Conservation (phyloP, 1,140 invertebrate genomes). For the Pectinophora gossypiella region DNA sequence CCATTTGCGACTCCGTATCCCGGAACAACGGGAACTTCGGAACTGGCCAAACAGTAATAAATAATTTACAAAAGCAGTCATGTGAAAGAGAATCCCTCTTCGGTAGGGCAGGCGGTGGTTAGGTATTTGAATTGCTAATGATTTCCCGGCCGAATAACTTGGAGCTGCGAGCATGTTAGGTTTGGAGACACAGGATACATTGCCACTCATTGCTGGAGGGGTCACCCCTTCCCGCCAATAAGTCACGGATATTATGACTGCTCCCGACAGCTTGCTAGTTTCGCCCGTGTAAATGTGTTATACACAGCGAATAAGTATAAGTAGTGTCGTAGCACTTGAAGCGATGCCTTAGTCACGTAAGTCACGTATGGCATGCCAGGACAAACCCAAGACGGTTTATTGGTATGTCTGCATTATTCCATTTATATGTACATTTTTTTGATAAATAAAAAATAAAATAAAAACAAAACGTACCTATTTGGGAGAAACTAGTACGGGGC, state of each 20-base stretch:
- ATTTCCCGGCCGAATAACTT: slow-evolving; percentile 57
- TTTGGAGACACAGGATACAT: slow-evolving; percentile 37
- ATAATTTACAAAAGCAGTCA: slow-evolving; percentile 63
- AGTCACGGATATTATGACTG: background rate
- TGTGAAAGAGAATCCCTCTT: slow-evolving; percentile 49
- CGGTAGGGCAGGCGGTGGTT: slow-evolving; percentile 40
- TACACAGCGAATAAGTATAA: too few relatives aligned
- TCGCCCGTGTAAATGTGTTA: too few relatives aligned
- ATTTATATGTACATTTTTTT: too few relatives aligned
- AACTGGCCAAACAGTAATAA: slow-evolving; percentile 56
- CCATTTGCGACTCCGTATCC: slow-evolving; percentile 27
- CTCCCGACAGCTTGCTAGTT: background rate
- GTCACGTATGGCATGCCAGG: too few relatives aligned
- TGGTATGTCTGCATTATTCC: too few relatives aligned
- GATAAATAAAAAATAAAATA: too few relatives aligned
- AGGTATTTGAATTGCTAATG: slow-evolving; percentile 68
- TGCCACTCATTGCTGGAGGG: slow-evolving; percentile 5
- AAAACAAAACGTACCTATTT: too few relatives aligned
- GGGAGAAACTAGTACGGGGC: too few relatives aligned
- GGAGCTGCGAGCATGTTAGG: slow-evolving; percentile 28
- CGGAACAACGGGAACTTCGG: slow-evolving; percentile 37
- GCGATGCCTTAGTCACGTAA: too few relatives aligned
- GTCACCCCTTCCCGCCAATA: background rate
- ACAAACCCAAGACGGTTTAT: too few relatives aligned
- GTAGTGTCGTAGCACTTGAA: too few relatives aligned